Evolutionary conservation across 2,113 vertebrate genomes (phyloP), one percentile per base, ranked within the genome.

Genomic region (Alligator sinensis): DNA sequence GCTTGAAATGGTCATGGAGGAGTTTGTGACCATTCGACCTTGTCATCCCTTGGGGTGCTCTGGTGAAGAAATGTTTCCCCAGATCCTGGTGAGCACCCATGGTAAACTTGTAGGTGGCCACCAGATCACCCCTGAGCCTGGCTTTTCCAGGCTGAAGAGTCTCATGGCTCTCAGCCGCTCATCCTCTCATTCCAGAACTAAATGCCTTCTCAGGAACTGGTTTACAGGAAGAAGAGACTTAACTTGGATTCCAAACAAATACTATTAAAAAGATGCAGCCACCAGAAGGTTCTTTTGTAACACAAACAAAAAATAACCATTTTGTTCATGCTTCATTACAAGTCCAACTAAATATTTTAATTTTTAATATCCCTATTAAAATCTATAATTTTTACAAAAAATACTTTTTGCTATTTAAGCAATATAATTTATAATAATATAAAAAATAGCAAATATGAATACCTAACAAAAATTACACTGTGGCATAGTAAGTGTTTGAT

Each of bases 281-380:
- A 88, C 27, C 82, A 57, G 24, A 74, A 92, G 89, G 64, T 18
- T 54, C 6, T 70, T 91, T 4, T 82, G 76, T 74, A 82, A 88
- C 91, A 38, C 28, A 82, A 86, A 68, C 78, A 80, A 47, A 80
- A 86, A 18, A 19, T 61, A 4, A 22, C 24, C 60, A 64, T 15
- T 82, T 62, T 62, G 61, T 89, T 93, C n/a, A 30, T 60, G 55
- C 12, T 74, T 88, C 22, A 59, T 94, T 96, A 59, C 54, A 59
- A 94, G 25, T 15, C 91, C 7, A 72, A 1, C 82, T 92, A 88
- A 87, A 78, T 79, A 38, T 38, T 28, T 58, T 38, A 81, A 83
- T 87, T 81, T n/a, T 47, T 86, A 0, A 34, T 58, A 47, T 19
- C 84, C 18, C 5, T 78, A 86, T 64, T 21, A 66, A 88, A 78